phyloP scores from a whole-genome alignment of 2,797 vertebrate species.

The Margarornis squamiger region DNA sequence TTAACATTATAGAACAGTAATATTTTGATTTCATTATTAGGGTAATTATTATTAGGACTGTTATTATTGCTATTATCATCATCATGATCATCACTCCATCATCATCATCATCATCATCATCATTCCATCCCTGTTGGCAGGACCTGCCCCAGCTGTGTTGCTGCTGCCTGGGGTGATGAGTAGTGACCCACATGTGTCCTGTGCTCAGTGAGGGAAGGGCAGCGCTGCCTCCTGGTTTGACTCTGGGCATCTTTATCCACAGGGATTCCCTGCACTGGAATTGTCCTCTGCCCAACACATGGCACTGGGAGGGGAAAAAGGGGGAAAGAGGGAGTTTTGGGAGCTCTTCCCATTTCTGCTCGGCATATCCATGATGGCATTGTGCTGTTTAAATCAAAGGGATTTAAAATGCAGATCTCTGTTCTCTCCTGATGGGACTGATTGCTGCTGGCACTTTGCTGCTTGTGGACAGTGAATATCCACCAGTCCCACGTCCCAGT shows the following conservation, averaged over 20 bases:
- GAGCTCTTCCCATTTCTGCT: neutral
- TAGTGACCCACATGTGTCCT: fast-evolving
- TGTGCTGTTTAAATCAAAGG: neutral
- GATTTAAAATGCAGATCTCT: neutral
- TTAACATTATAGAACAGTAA: neutral
- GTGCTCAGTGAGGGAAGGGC: neutral
- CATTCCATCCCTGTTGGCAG: neutral
- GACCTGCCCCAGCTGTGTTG: neutral
- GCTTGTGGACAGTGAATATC: neutral
- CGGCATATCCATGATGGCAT: neutral
- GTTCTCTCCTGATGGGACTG: neutral
- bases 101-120: neutral
- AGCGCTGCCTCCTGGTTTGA: neutral
- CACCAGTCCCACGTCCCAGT: neutral
- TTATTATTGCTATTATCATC: neutral
- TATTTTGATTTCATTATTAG: neutral
- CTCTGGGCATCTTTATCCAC: neutral
- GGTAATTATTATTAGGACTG: neutral
- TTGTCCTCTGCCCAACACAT: neutral
- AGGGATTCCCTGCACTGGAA: neutral
- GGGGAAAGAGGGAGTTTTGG: neutral
- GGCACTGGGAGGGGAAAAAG: neutral
- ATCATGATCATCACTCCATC: too few species aligned
- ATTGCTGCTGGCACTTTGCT: neutral
- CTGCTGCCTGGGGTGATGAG: neutral